phyloP scores from a whole-genome alignment of 2,888 invertebrate species.

The Perithous albicinctus region DNA sequence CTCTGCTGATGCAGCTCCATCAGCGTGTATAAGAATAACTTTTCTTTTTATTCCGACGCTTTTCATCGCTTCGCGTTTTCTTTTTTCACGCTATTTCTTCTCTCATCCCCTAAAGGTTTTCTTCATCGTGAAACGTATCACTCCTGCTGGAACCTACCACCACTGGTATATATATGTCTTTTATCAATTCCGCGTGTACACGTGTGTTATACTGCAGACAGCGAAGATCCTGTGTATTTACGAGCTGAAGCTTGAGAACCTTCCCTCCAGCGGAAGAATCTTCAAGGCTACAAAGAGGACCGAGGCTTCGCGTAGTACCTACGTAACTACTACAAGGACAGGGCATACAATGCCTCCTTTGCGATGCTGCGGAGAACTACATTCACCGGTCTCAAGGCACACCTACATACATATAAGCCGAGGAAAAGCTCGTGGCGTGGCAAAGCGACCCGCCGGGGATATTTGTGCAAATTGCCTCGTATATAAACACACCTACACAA shows the following conservation, averaged over 20 bases:
- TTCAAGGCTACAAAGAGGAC: not conserved
- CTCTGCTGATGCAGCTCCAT: not conserved
- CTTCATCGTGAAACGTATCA: slow-evolving; percentile 12
- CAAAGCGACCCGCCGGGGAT: slow-evolving; percentile 4
- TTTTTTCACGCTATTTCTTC: not conserved
- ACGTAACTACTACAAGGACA: not conserved
- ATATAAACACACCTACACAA: slow-evolving; percentile 20
- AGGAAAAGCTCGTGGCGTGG: not conserved
- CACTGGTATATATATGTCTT: slow-evolving; percentile 19
- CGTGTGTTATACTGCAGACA: not conserved
- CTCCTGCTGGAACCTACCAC: slow-evolving; percentile 5
- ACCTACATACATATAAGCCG: not conserved
- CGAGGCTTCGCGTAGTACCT: not conserved
- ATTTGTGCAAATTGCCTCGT: slow-evolving; percentile 39
- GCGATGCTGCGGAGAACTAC: not conserved
- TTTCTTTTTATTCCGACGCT: not conserved
- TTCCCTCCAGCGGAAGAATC: not conserved
- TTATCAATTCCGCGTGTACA: slow-evolving; percentile 30
- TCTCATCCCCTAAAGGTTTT: not conserved
- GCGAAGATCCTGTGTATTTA: slow-evolving; percentile 7
- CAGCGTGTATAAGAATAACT: not conserved
- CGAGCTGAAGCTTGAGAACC: slow-evolving; percentile 21
- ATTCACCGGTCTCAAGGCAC: not conserved
- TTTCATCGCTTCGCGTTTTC: not conserved
- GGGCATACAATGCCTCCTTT: slow-evolving; percentile 20